Evolutionary conservation across 2,797 vertebrate species (phyloP), one percentile per base, ranked within the genome.

Genomic region (Dermochelys coriacea): DNA sequence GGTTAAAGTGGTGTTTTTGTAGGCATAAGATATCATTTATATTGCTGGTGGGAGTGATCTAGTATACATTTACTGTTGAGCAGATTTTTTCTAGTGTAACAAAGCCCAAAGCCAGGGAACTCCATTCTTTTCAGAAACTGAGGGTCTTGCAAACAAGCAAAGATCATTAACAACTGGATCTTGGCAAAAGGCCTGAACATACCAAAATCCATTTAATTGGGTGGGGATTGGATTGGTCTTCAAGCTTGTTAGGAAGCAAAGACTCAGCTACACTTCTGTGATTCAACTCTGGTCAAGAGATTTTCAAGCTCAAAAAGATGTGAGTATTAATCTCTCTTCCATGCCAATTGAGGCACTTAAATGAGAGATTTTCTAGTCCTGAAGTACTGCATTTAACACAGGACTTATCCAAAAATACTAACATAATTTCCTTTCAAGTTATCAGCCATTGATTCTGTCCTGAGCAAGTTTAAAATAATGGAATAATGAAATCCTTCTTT

Each of bases 401-500:
- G 82, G 93, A 88, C 87, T 87, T 87, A 94, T 68, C 78, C 93
- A 92, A 95, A 95, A 97, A 57, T 68, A 95, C 78, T 2, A 64
- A 86, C 80, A 82, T 94, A 88, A 91, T 96, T 95, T 80, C 18
- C 61, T 95, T 91, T 87, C 55, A 74, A 82, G 80, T 96, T 90
- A 49, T 82, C 87, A 95, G 93, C 90, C 5, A 18, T 84, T 81
- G 90, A 84, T 95, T 49, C 91, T 88, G 87, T 95, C 45, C 81
- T 7, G 82, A 94, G 85, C 92, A 50, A 80, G 68, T 59, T n/a
- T n/a, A 85, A 97, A 91, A 57, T 80, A 90, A 77, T 57, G 68
- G 85, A 83, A 85, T 85, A 94, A 94, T 95, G 95, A 96, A 96
- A 95, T 80, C 93, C 74, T 37, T 75, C 92, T 87, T 88, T 87